Conservation (phyloP, 2,797 vertebrate species). For the Cryptoblepharus egeriae region DNA sequence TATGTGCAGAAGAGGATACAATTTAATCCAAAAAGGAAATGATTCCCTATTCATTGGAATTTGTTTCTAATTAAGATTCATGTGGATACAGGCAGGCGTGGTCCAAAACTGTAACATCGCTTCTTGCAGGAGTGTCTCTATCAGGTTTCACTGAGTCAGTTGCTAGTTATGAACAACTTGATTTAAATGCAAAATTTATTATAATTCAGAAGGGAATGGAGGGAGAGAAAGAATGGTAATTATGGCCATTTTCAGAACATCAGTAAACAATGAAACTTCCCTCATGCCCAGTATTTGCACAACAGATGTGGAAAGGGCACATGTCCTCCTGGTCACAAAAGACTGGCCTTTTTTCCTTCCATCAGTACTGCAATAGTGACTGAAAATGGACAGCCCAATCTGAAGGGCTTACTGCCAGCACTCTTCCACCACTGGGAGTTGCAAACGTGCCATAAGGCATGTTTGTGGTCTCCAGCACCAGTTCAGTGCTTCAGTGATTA, state of each 20-base stretch:
- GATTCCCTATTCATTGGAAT: slow-evolving; percentile 54
- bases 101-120: neutral
- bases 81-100: slow-evolving; percentile 41
- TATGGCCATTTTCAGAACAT: slow-evolving; percentile 42
- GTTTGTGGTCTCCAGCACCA: no score
- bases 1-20: slow-evolving; percentile 10
- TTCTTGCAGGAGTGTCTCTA: slow-evolving; percentile 48
- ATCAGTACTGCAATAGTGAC: neutral
- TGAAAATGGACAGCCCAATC: no score
- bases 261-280: slow-evolving; percentile 37
- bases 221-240: slow-evolving; percentile 47
- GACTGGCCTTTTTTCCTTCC: neutral
- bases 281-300: slow-evolving; percentile 19
- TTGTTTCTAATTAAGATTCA: slow-evolving; percentile 48
- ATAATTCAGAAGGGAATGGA: neutral
- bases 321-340: neutral
- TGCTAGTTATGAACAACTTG: slow-evolving; percentile 27
- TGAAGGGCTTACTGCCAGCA: no score
- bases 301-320: slow-evolving; percentile 37
- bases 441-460: no score
- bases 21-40: slow-evolving; percentile 48
- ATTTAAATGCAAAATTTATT: slow-evolving; percentile 15
- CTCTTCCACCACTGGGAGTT: no score
- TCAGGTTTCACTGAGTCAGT: slow-evolving; percentile 44
- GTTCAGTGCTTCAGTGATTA: no score